Evolutionary conservation across 2,113 vertebrate species (phyloP).

Genomic region (Lycaon pictus): DNA sequence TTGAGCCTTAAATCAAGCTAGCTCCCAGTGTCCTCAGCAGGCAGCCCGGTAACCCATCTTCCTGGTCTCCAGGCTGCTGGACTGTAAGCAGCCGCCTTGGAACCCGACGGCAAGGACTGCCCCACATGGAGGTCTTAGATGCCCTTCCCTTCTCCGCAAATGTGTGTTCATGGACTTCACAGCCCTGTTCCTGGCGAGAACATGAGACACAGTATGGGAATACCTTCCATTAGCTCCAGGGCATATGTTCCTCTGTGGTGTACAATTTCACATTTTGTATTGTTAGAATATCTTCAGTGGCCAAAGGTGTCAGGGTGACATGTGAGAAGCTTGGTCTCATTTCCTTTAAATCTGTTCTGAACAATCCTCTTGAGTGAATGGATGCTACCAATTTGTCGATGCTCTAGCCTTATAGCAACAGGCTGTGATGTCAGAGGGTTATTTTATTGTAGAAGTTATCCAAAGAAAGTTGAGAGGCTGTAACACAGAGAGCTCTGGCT

Average conservation of each 20-base stretch:
- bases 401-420: conserved; percentile 61
- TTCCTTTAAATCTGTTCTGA: conserved; percentile 43
- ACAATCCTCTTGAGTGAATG: conserved; percentile 28
- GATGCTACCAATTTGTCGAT: conserved; percentile 30
- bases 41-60: not conserved
- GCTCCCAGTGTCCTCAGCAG: not conserved
- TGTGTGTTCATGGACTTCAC: not conserved
- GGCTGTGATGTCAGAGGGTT: conserved; percentile 59
- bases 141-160: not conserved
- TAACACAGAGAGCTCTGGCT: conserved; percentile 60
- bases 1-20: not conserved
- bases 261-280: conserved; percentile 27
- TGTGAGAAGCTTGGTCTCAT: not conserved
- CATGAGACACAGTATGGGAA: not conserved
- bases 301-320: not conserved
- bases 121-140: not conserved
- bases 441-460: conserved; percentile 56
- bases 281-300: not conserved
- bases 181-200: not conserved
- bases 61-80: not conserved
- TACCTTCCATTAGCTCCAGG: not conserved
- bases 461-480: conserved; percentile 80
- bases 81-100: not conserved
- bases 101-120: not conserved
- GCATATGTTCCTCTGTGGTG: not conserved